Conservation (phyloP, 1,140 invertebrate genomes). For the Lutraria rhynchaena region DNA sequence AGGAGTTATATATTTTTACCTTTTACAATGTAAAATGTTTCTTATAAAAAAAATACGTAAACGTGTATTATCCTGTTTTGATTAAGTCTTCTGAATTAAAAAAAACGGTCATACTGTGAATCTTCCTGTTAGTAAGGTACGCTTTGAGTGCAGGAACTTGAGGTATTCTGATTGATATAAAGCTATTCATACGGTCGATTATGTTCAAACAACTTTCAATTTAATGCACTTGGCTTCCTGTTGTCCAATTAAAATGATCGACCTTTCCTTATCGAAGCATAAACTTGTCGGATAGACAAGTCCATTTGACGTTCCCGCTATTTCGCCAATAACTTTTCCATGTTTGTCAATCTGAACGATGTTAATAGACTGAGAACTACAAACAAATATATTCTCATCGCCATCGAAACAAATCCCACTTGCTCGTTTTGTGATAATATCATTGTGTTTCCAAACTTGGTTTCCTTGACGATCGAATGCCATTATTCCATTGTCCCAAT, state of each 20-base stretch:
- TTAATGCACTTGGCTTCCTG: background rate
- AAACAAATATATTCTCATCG: background rate
- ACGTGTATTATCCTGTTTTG: too few species aligned
- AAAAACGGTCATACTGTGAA: too few species aligned
- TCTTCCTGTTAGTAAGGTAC: too few species aligned
- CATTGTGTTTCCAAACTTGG: background rate
- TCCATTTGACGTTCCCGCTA: background rate
- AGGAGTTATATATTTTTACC: too few species aligned
- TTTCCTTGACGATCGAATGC: slow-evolving; percentile 7
- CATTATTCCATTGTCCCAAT: slow-evolving; percentile 6
- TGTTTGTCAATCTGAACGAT: slow-evolving; percentile 3
- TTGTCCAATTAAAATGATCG: background rate
- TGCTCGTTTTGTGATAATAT: background rate
- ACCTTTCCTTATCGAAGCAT: slow-evolving; percentile 1
- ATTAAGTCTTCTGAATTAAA: too few species aligned
- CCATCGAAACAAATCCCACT: slow-evolving; percentile 13
- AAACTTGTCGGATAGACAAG: slow-evolving; percentile 2
- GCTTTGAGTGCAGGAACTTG: too few species aligned
- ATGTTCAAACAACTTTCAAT: too few species aligned
- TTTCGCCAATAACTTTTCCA: slow-evolving; percentile 10
- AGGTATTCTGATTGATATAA: too few species aligned
- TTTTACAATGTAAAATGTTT: too few species aligned
- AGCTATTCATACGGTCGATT: too few species aligned
- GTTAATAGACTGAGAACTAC: slow-evolving; percentile 10
- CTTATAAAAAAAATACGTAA: too few species aligned